Evolutionary conservation across 2,888 invertebrate species (phyloP).

Genomic region (Drosophila differens): DNA sequence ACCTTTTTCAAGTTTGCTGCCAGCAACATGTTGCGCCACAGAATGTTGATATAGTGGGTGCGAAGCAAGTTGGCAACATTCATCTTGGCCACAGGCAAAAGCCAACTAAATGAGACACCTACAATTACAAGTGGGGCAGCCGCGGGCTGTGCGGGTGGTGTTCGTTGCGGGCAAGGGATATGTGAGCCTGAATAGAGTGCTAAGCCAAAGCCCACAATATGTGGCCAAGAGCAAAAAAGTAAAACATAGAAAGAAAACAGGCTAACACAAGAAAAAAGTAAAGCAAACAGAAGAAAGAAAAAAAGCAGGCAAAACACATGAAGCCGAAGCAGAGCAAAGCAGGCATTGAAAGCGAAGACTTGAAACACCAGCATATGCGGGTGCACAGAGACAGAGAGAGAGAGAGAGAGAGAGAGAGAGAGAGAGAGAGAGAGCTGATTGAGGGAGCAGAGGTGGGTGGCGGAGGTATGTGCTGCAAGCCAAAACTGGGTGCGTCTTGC

Average conservation of each 20-base stretch:
- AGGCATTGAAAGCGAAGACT: constrained; percentile 74
- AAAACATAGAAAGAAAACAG: constrained; percentile 13
- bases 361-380: constrained; percentile 30
- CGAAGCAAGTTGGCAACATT: constrained; percentile 42
- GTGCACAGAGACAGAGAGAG: neutral
- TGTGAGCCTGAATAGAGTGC: constrained; percentile 39
- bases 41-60: constrained; percentile 34
- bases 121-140: constrained; percentile 42
- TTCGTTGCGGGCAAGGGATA: neutral
- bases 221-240: constrained; percentile 54
- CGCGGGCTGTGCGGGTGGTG: neutral
- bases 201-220: constrained; percentile 56
- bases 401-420: neutral
- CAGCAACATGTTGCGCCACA: constrained; percentile 51
- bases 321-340: constrained; percentile 62
- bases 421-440: neutral
- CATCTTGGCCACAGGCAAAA: constrained; percentile 30
- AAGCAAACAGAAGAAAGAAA: constrained; percentile 25
- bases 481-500: constrained; percentile 72
- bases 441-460: neutral
- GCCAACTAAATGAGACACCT: constrained; percentile 58
- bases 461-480: constrained; percentile 30
- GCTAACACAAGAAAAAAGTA: constrained; percentile 20
- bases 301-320: constrained; percentile 16
- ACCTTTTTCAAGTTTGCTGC: neutral